Conservation (phyloP, 2,113 vertebrate genomes). For the Aviceda subcristata region DNA sequence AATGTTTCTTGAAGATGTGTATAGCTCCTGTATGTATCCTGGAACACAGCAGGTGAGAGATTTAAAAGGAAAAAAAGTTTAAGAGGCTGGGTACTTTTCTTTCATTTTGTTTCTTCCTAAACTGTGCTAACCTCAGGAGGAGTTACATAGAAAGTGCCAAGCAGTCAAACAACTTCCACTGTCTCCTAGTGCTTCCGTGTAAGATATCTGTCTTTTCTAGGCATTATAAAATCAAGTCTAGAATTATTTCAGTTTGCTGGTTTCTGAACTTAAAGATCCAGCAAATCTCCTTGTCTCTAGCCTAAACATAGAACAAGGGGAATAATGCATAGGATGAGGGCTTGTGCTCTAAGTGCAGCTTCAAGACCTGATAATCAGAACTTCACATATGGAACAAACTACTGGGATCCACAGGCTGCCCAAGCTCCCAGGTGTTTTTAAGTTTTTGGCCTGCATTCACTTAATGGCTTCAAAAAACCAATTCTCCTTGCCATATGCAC, state of each 20-base stretch:
- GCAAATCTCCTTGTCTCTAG: background rate
- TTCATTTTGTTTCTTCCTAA: background rate
- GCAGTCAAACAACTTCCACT: background rate
- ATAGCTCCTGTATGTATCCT: background rate
- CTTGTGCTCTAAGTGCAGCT: background rate
- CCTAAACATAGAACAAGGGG: background rate
- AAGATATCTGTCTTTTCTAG: background rate
- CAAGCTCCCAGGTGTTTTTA: background rate
- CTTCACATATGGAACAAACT: background rate
- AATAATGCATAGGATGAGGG: rapidly evolving
- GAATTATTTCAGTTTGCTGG: background rate
- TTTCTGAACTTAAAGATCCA: background rate
- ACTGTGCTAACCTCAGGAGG: background rate
- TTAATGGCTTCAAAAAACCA: background rate
- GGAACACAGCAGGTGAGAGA: background rate
- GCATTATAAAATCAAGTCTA: background rate
- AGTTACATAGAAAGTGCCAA: background rate
- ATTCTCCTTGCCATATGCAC: background rate
- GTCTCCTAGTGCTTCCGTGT: background rate
- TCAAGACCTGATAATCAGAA: background rate
- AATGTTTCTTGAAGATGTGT: background rate
- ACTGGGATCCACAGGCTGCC: background rate
- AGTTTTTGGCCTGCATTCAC: background rate
- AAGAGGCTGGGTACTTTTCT: background rate
- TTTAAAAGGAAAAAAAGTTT: background rate